These are phyloP conservation scores for Tuta absoluta DNA, from an alignment of 2,888 invertebrate species.

Conservation along the genomic window DNA sequence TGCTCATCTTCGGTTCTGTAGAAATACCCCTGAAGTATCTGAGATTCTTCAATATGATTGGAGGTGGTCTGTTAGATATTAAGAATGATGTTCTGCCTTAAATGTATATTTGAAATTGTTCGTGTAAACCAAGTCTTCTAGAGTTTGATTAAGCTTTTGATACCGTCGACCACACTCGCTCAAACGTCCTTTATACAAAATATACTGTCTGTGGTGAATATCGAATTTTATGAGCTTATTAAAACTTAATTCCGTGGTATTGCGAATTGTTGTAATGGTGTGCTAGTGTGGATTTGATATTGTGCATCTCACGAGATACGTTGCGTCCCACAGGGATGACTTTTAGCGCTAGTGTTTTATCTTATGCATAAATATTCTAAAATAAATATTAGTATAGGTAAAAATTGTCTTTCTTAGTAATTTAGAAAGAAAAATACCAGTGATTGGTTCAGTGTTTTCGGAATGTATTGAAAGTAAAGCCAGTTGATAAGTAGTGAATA, in stretches of 20 bases:
- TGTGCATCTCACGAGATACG: conserved; percentile 51
- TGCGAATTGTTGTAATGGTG: conserved; percentile 52
- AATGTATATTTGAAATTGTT: not conserved
- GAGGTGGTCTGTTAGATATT: conserved; percentile 7
- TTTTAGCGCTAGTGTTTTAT: conserved; percentile 3
- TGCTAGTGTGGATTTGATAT: conserved; percentile 58
- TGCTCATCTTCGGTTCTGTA: too few species aligned
- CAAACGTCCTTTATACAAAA: conserved; percentile 50
- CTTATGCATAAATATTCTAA: conserved; percentile 7
- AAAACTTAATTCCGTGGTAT: conserved; percentile 72
- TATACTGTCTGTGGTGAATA: conserved; percentile 78
- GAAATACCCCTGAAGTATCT: not conserved
- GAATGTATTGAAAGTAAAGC: not conserved
- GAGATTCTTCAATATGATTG: conserved; percentile 1
- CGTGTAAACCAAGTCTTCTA: conserved; percentile 3
- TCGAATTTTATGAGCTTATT: conserved; percentile 81
- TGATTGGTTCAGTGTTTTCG: not conserved
- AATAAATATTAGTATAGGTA: not conserved
- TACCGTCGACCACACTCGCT: conserved; percentile 21
- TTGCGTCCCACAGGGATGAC: conserved; percentile 5
- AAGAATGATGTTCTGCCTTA: conserved; percentile 8
- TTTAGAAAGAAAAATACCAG: not conserved
- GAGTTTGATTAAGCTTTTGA: not conserved
- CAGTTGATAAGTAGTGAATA: not conserved
- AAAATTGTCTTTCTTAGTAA: not conserved